phyloP scores from a whole-genome alignment of 2,888 invertebrate genomes.

The Drosophila flavopinicola region DNA sequence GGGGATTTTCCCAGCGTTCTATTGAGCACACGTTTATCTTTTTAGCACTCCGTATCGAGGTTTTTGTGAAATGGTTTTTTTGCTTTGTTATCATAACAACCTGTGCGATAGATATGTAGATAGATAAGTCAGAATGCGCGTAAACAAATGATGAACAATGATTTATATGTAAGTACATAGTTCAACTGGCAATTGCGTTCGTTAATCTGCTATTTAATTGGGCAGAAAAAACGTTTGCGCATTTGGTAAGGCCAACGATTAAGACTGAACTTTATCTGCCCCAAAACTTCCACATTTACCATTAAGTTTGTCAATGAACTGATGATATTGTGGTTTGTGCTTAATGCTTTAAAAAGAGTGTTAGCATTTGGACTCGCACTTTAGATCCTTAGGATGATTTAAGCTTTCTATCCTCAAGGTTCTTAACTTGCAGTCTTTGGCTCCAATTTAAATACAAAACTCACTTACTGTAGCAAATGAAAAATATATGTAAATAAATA shows the following conservation, averaged over 20 bases:
- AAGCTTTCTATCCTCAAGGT: too few relatives aligned
- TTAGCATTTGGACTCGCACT: too few relatives aligned
- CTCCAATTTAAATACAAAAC: too few relatives aligned
- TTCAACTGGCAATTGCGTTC: conserved; percentile 16
- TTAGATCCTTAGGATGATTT: too few relatives aligned
- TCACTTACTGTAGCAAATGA: too few relatives aligned
- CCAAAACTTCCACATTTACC: neutral
- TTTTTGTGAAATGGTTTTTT: conserved; percentile 12
- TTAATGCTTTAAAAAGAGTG: too few relatives aligned
- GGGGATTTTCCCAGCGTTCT: conserved; percentile 25
- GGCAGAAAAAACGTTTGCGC: neutral
- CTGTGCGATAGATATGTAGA: conserved; percentile 30
- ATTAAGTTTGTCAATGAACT: neutral
- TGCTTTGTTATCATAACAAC: conserved; percentile 14
- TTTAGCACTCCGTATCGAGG: conserved; percentile 16
- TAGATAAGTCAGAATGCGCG: conserved; percentile 5
- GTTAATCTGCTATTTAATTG: conserved; percentile 34
- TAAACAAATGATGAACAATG: conserved; percentile 56
- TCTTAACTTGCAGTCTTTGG: too few relatives aligned
- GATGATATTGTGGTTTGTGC: neutral
- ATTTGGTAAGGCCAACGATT: conserved; percentile 1
- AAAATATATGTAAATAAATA: too few relatives aligned
- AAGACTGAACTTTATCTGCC: neutral
- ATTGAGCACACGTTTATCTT: conserved; percentile 48
- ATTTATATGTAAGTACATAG: conserved; percentile 57